Evolutionary conservation across 35 echinoderm and acorn worm genomes (phyloP), one percentile per base, ranked within the genome.

Genomic region (Nesometra sesokonis): DNA sequence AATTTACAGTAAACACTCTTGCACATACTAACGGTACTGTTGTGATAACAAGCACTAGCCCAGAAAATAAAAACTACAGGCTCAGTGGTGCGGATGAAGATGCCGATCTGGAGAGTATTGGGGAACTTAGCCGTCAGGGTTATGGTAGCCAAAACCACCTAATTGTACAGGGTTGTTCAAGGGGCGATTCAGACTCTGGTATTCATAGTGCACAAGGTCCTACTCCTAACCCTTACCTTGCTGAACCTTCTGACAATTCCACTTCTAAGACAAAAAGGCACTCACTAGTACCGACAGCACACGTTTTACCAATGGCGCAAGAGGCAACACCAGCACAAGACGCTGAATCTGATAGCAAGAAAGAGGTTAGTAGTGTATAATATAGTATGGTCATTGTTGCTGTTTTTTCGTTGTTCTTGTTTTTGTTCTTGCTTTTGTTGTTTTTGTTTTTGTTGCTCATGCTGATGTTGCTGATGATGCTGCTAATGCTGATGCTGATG

Each of bases 181-280:
- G 52, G 52, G 52, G 77, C 17, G 94, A 97, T 87, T 77, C 82
- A 76, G 94, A 97, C 88, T 97, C 94, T 31, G 94, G 94, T 36
- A 93, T 97, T 77, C 94, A 97, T 77, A 97, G 94, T 77, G 89
- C 94, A 32, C 94, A 93, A 76, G 94, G 94, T 79, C 91, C 82
- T 11, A 93, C 94, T 52, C 94, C 94, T 87, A 89, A 90, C 76
- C 88, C 94, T 76, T 82, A 93, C 21, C 11, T 85, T 77, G 83
- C 89, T 89, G 86, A 83, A 33, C 78, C 77, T 86, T 52, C 80
- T 78, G 88, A 35, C 35, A 36, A 81, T 36, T 37, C 39, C n/a
- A 36, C 83, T 77, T 52, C 77, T 46, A 87, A 93, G 86, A 79
- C 57, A 23, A 85, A 94, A 83, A 91, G 86, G 82, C 52, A 67